Evolutionary conservation across 53 echinoderm and acorn worm genomes (phyloP), one percentile per base, ranked within the genome.

Genomic region (Apostichopus leukothele): DNA sequence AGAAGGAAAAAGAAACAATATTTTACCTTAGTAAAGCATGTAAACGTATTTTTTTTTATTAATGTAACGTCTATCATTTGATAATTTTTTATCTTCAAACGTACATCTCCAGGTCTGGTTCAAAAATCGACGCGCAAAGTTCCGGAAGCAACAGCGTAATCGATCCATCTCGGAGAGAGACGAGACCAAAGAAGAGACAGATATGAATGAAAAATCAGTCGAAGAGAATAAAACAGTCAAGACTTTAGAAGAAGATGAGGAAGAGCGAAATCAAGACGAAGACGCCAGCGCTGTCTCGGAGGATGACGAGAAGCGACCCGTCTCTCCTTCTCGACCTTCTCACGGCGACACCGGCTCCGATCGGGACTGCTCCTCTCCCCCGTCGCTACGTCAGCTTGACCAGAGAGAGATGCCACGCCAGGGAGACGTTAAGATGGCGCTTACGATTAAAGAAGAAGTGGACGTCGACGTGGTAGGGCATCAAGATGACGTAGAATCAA

Each of bases 51-150:
- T 39, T 39, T 39, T 39, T 39, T 3, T 3, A 39, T 16, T 7
- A 74, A 74, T 25, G 1, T 25, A 25, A 74, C 74, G 9, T 74
- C 74, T 74, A 25, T 7, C 9, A 7, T 74, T 57, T 57, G 57
- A 39, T 57, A 7, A 57, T 57, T 57, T 55, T 57, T 57, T 57
- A 7, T 9, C 7, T 57, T 57, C 10, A 9, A 57, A 57, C 57
- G 10, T 57, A 57, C 10, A 21, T 76, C 55, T 66, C 8, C 88
- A 99, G 99, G 99, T 99, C 4, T 99, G 99, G 99, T 99, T 99
- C 93, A 99, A 99, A 88, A 99, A 99, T 83, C 90, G 99, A 83
- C 96, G 99, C 22, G 99, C 99, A 51, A 99, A 99, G 63, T 99
- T 96, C 91, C 89, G 99, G 21, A 99, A 99, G 88, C 96, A 96